Evolutionary conservation across 2,888 invertebrate genomes (phyloP).

Genomic region (Agelastica alni): DNA sequence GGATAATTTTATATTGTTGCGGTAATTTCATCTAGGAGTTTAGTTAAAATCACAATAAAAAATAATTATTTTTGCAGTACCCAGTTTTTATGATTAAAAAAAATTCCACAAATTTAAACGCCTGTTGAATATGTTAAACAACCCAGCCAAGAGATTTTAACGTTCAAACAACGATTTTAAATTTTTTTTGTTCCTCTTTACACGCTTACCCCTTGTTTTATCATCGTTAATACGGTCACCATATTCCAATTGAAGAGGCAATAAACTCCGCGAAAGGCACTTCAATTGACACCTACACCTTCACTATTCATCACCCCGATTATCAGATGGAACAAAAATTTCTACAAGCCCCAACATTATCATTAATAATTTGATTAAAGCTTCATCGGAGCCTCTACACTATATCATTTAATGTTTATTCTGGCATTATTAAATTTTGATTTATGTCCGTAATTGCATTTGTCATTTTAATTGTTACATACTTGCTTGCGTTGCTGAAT

Average conservation of each 20-base stretch:
- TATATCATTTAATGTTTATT: constrained; percentile 47
- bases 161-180: no score
- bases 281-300: background rate
- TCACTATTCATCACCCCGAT: background rate
- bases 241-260: background rate
- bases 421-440: constrained; percentile 50
- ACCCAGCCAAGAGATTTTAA: no score
- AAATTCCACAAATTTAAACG: no score
- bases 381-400: constrained; percentile 15
- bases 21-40: no score
- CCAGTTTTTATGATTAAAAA: no score
- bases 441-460: constrained; percentile 52
- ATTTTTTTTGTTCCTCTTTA: background rate
- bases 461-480: constrained; percentile 54
- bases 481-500: constrained; percentile 49
- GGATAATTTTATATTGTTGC: no score
- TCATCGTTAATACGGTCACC: background rate
- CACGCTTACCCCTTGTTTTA: background rate
- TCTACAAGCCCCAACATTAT: background rate
- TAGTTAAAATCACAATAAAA: no score
- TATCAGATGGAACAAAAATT: background rate
- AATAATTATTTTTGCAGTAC: no score
- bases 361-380: background rate
- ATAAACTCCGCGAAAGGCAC: background rate
- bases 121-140: no score